Base-by-base conservation (phyloP, 1,140 invertebrate genomes). In the Drosophila simulans region DNA sequence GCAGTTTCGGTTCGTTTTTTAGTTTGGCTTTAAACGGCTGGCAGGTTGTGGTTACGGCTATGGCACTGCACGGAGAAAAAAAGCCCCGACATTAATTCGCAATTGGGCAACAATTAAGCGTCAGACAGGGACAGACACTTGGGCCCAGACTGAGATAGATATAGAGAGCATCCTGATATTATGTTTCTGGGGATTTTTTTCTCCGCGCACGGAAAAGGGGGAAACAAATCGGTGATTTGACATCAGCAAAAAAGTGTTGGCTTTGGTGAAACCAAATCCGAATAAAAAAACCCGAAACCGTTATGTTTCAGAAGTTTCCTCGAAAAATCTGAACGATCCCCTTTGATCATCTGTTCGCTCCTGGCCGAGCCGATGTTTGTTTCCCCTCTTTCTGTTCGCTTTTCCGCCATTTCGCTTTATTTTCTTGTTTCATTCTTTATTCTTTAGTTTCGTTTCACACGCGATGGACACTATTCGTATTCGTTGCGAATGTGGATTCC, bases 1-100 rank as follows among this genome's bases (percentile, higher is more conserved):
- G 83, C 83, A 89, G 80, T 88, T 81, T 59, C 27, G 62, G 35
- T 70, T 86, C 85, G 70, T 86, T 52, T 74, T 77, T 72, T 60
- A 64, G 71, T 76, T 66, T 65, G 64, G 74, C 65, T 48, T 52
- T 53, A 22, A 77, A 77, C 52, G 56, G 76, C 35, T 58, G 57
- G 57, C 69, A 76, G 74, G 62, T 60, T 64, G 59, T 72, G 66
- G 66, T 77, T 73, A 82, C 74, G 80, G 80, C 64, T 85, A 88
- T 86, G 83, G 83, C 83, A 88, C 83, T 86, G 83, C 62, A 88
- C 78, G 60, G 56, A 69, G 40, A 56, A 58, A 49, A 45, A 54
- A 22, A 46, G 8, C 0, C 42, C 17, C 25, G 25, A 22, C 20
- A 10, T 20, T 20, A 31, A 39, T 39, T 13, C 37, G 37, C 13